Evolutionary conservation across 2,888 invertebrate genomes (phyloP).

Genomic region (Drosophila yooni): DNA sequence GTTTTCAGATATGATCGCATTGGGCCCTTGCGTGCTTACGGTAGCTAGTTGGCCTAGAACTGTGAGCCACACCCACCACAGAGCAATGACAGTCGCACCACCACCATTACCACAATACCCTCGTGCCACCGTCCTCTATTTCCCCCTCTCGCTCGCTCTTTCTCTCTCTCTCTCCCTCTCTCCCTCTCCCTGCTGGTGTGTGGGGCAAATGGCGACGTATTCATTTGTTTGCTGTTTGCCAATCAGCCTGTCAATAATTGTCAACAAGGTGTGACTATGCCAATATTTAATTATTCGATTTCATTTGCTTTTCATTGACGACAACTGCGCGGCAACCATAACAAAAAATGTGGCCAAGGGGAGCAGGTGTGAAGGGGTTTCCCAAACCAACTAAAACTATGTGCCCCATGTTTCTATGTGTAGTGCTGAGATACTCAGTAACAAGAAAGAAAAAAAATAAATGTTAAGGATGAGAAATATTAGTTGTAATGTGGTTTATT

Average conservation of each 20-base stretch:
- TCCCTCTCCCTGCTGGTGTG: neutral
- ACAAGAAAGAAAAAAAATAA: neutral
- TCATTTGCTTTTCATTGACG: constrained; percentile 65
- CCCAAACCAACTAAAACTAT: constrained; percentile 2
- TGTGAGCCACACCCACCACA: constrained; percentile 48
- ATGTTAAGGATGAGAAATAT: neutral
- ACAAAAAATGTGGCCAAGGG: neutral
- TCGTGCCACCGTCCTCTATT: neutral
- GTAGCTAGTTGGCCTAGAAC: constrained; percentile 59
- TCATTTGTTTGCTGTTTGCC: constrained; percentile 79
- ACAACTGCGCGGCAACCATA: constrained; percentile 39
- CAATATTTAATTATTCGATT: constrained; percentile 80
- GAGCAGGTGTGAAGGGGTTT: neutral
- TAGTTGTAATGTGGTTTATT: neutral
- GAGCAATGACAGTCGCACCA: constrained; percentile 6
- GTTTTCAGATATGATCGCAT: constrained; percentile 34
- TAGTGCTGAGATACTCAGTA: constrained; percentile 25
- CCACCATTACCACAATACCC: neutral
- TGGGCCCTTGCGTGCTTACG: constrained; percentile 51
- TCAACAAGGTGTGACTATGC: constrained; percentile 80
- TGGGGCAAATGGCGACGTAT: constrained; percentile 68
- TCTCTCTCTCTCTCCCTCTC: neutral
- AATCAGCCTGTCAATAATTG: constrained; percentile 81
- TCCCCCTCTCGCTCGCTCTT: neutral
- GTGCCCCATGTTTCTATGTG: neutral